Base-by-base conservation (phyloP, 2,888 invertebrate species). In the Hirtodrosophila trivittata region DNA sequence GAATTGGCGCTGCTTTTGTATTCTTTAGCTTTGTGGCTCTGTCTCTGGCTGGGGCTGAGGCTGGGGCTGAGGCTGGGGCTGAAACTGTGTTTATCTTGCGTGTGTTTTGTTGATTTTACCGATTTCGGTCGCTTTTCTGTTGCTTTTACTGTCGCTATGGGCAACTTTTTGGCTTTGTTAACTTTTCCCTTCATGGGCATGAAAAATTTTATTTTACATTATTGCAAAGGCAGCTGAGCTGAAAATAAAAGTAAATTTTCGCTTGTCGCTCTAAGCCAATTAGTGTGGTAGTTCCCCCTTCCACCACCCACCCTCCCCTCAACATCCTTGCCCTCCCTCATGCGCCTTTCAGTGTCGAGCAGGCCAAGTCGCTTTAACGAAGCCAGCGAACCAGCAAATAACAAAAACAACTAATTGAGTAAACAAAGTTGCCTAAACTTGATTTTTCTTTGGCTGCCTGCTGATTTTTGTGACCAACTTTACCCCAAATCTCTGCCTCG, bases 181-280 rank as follows among this genome's bases (percentile, higher is more conserved):
- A 75, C 66, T 78, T 78, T 75, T 75, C 62, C 59, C 72, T 75
- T 69, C 46, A 63, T 56, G 73, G 73, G 68, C 73, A 59, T 75
- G 73, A 73, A 70, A 77, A 75, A 78, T 77, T 77, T 49, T 75
- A 70, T 77, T 77, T 81, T 75, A 75, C 73, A 77, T 77, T 77
- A 77, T 81, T 77, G 62, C 59, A 72, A 50, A 60, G 66, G 62
- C 70, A 74, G 73, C 66, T 57, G 59, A 71, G 57, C 52, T 62
- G 62, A 75, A 78, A 83, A 83, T 76, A 81, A 84, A 82, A 75
- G 83, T 85, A 85, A 77, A 82, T 85, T 82, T 82, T 82, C 82
- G 83, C 80, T 82, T 82, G 82, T 82, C 85, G 85, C 85, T 82
- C 80, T 82, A 85, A 82, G 82, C 82, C 82, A 82, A 82, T 82